These are phyloP conservation scores for Actinernus sp. DNA, from an alignment of 92 coral and sea anemone genomes.

Conservation along the genomic window DNA sequence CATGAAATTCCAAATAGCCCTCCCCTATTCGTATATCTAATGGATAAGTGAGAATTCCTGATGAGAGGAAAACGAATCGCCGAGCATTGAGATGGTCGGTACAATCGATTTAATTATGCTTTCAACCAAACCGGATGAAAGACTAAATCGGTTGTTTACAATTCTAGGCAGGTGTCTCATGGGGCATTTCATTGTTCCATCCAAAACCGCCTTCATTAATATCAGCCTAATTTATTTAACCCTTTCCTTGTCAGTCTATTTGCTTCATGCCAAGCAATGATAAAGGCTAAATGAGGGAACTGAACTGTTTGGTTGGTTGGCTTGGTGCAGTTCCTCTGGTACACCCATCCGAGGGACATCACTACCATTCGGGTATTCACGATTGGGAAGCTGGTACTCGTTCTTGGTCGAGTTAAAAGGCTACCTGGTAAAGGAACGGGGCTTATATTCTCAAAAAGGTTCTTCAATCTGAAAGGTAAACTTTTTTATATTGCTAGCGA, in stretches of 20 bases:
- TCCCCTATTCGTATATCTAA: background rate
- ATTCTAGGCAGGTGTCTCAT: slow-evolving; percentile 8
- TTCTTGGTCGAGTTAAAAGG: too few relatives aligned
- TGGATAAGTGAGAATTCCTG: background rate
- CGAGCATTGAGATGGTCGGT: background rate
- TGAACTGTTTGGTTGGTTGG: too few relatives aligned
- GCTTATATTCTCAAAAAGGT: too few relatives aligned
- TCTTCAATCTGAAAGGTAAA: too few relatives aligned
- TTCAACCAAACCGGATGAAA: slow-evolving; percentile 8
- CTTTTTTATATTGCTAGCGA: too few relatives aligned
- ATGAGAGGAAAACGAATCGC: background rate
- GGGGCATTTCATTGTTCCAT: background rate
- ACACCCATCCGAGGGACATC: too few relatives aligned
- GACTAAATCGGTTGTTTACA: slow-evolving; percentile 18
- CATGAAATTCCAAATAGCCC: background rate
- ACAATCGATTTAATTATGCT: slow-evolving; percentile 11
- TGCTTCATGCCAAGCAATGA: background rate
- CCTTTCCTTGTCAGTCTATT: background rate
- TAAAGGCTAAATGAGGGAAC: too few relatives aligned
- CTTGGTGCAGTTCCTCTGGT: too few relatives aligned
- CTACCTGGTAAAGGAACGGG: too few relatives aligned
- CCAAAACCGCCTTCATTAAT: slow-evolving; percentile 1
- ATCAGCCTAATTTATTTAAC: slow-evolving; percentile 11
- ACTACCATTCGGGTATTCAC: too few relatives aligned
- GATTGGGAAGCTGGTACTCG: too few relatives aligned